Percentiles rank a stretch among this genome's conserved stretches.
phyloP scores from a whole-genome alignment of 2,797 vertebrate species.

The Micropoecilia bifurca region DNA sequence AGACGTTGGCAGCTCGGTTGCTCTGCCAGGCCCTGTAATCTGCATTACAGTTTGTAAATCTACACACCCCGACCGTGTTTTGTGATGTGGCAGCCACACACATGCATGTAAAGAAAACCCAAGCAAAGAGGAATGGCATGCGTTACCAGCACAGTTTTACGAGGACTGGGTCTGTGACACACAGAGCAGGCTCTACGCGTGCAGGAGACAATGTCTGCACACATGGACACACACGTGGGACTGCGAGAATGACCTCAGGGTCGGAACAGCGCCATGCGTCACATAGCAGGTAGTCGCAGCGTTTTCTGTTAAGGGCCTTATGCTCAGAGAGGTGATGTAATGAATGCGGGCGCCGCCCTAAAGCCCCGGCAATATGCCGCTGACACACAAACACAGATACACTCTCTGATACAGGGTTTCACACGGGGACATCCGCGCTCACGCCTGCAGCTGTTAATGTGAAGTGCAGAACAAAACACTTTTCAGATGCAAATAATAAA shows the following conservation, averaged over 20 bases:
- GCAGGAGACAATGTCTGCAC: conserved; percentile 53
- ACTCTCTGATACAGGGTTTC: conserved; percentile 61
- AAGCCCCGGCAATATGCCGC: conserved; percentile 62
- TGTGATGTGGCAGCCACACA: conserved; percentile 62
- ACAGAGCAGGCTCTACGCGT: conserved; percentile 25
- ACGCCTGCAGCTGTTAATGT: conserved; percentile 28
- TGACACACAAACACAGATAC: conserved; percentile 66
- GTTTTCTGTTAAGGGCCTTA: conserved; percentile 31
- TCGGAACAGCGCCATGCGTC: conserved; percentile 45
- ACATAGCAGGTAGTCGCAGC: conserved; percentile 72
- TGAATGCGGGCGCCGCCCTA: conserved; percentile 67
- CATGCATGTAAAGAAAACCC: conserved; percentile 19
- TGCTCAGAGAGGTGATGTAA: conserved; percentile 70
- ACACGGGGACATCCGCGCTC: conserved; percentile 10
- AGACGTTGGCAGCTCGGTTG: conserved; percentile 62
- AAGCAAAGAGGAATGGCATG: conserved; percentile 21
- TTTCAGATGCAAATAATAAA: conserved; percentile 33
- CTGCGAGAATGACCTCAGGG: conserved; percentile 66
- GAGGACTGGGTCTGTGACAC: conserved; percentile 26
- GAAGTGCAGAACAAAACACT: conserved; percentile 45
- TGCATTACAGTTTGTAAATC: conserved; percentile 57
- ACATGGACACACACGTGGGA: conserved; percentile 45
- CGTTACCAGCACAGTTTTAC: conserved; percentile 24
- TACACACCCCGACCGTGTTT: conserved; percentile 57
- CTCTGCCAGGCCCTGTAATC: conserved; percentile 66